These are phyloP conservation scores for Euura saliciscinereae DNA, from an alignment of 1,140 invertebrate species.

Conservation along the genomic window DNA sequence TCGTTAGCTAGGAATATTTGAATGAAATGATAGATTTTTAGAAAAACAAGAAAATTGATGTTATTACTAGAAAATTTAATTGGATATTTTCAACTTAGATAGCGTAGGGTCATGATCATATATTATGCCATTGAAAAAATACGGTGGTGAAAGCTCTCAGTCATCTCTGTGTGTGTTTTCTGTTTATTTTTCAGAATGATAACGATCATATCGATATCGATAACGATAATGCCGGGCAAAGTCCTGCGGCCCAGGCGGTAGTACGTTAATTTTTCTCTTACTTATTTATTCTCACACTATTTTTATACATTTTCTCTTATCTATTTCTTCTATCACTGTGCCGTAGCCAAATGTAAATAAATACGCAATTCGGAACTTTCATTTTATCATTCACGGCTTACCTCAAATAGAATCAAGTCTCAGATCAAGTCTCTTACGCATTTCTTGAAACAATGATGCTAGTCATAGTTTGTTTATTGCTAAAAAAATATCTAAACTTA, in stretches of 20 bases:
- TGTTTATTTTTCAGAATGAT: slow-evolving; percentile 61
- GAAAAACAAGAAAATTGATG: neutral
- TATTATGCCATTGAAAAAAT: neutral
- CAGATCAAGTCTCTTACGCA: no score
- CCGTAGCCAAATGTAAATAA: neutral
- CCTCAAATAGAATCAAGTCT: no score
- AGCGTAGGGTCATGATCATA: neutral
- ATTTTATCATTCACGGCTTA: neutral
- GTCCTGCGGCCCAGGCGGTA: slow-evolving; percentile 61
- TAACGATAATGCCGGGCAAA: slow-evolving; percentile 62
- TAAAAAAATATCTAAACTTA: no score
- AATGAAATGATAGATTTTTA: neutral
- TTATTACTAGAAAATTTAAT: neutral
- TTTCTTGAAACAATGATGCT: no score
- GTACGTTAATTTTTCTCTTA: slow-evolving; percentile 57
- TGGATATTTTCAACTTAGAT: neutral
- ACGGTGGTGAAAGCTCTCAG: slow-evolving; percentile 41
- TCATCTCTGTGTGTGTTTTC: slow-evolving; percentile 56
- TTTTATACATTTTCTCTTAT: slow-evolving; percentile 17
- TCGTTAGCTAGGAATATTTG: neutral
- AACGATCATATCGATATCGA: slow-evolving; percentile 58
- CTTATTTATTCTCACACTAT: slow-evolving; percentile 22
- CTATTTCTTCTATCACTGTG: slow-evolving; percentile 35
- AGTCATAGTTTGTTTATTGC: no score
- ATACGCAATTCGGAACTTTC: neutral